Evolutionary conservation across 64 coral and sea anemone species (phyloP).

Genomic region (Montipora sp.): DNA sequence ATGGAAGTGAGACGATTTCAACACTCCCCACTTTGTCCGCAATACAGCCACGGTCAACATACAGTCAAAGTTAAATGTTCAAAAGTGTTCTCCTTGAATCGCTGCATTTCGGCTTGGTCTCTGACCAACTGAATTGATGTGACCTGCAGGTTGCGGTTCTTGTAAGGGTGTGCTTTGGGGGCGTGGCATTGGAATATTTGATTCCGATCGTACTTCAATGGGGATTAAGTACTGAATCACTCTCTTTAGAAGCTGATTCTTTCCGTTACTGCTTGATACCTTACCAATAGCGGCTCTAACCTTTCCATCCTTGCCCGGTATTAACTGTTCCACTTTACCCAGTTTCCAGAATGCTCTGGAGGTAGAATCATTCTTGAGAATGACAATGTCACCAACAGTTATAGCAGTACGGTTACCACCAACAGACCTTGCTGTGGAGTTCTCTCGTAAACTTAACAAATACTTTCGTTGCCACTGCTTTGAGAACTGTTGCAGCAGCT

Average conservation of each 20-base stretch:
- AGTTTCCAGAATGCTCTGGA: conserved; percentile 62
- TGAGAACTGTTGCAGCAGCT: conserved; percentile 69
- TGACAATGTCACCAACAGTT: conserved; percentile 50
- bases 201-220: conserved; percentile 33
- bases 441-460: conserved; percentile 46
- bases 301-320: conserved; percentile 38
- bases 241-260: conserved; percentile 16
- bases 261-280: background rate
- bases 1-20: background rate
- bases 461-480: conserved; percentile 65
- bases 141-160: too few relatives aligned
- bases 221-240: conserved; percentile 43
- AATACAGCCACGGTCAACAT: too few relatives aligned
- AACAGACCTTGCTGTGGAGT: conserved; percentile 7
- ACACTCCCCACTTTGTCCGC: background rate
- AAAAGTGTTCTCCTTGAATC: too few relatives aligned
- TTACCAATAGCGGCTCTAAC: conserved; percentile 50
- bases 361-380: conserved; percentile 75
- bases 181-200: background rate
- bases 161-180: background rate
- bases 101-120: too few relatives aligned
- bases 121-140: too few relatives aligned
- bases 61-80: background rate
- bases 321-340: conserved; percentile 52
- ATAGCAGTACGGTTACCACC: background rate